Evolutionary conservation across 1,140 invertebrate species (phyloP), one percentile per base, ranked within the genome.

Genomic region (Colletes gigas): DNA sequence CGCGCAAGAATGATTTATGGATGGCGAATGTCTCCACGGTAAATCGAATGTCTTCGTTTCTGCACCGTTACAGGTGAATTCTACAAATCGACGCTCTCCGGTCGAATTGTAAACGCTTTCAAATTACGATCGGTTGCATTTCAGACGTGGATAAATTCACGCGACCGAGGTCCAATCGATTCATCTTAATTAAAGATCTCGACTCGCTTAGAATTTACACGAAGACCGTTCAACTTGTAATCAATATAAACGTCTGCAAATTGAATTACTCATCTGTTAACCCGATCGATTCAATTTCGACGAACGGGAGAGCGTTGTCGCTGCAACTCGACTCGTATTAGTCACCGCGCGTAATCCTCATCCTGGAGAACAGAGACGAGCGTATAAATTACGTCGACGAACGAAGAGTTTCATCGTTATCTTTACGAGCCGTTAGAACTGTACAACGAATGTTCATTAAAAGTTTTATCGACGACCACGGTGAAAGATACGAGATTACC

Each of bases 361-460:
- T 66, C 4, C 41, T 6, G 66, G 41, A 79, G 65, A 55, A 21
- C 17, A 41, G 17, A 30, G 17, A 30, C 54, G n/a, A 39, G 30
- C 60, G 14, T 62, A 72, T 79, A 79, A 79, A 79, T 79, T 65
- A 73, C 60, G 70, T 55, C 59, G 69, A 47, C 30, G 30, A 30
- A 54, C 21, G 44, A 78, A 47, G 39, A 55, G 50, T 47, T 7
- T 19, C 30, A 30, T 17, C 21, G 41, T 79, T 79, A 79, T 79
- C 75, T 52, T 0, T 30, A n/a, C 5, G 60, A 50, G n/a, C 41
- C 60, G 50, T 55, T 73, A 52, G n/a, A 72, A 65, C 54, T 63
- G 69, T 65, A 79, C 77, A 72, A 79, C 73, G 77, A 79, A 79
- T 57, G 77, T 79, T 79, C 69, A 69, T 72, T 78, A 78, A 55